Base-by-base conservation (phyloP, 2,888 invertebrate species). In the Caenorhabditis becei region DNA sequence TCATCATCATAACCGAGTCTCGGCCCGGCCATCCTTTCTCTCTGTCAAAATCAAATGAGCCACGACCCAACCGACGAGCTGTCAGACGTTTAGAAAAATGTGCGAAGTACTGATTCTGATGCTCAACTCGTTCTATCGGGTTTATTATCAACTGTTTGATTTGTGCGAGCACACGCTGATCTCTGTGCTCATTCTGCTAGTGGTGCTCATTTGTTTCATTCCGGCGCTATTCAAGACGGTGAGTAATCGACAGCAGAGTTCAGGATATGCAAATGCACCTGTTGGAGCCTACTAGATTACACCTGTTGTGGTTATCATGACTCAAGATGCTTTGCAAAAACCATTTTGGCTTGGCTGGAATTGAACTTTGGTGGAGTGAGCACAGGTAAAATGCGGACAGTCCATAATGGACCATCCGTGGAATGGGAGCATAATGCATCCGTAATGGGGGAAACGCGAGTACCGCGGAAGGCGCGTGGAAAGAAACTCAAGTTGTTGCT, bases 111-210 rank as follows among this genome's bases (percentile, higher is more conserved):
- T 85, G 16, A 81, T 88, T 44, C 77, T 88, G 32, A 71, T 88
- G 63, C 74, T 87, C 53, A 88, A 88, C 65, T 72, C 83, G 28
- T 88, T 88, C 83, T 88, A 88, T 79, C 80, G 86, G 37, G 83
- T 86, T 65, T 88, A 88, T 70, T 87, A 88, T 70, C 86, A 81
- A 37, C 70, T 87, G 23, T 86, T 88, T 69, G 87, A 87, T 67
- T 67, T 86, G 23, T 87, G 87, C 77, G 88, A 88, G 74, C 88
- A 88, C 67, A 82, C 82, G 3, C 74, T 87, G 10, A 86, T 86
- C 53, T 85, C 84, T 5, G 67, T 79, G 20, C 75, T 87, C 20
- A 84, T 88, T 51, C 74, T 87, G 24, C 51, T 85, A 4, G 83
- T 83, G 1, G 85, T 87, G 2, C 67, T 84, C 2, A 62, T 87